These are phyloP conservation scores for Myiopsitta monachus DNA, from an alignment of 2,113 vertebrate species.

Conservation along the genomic window DNA sequence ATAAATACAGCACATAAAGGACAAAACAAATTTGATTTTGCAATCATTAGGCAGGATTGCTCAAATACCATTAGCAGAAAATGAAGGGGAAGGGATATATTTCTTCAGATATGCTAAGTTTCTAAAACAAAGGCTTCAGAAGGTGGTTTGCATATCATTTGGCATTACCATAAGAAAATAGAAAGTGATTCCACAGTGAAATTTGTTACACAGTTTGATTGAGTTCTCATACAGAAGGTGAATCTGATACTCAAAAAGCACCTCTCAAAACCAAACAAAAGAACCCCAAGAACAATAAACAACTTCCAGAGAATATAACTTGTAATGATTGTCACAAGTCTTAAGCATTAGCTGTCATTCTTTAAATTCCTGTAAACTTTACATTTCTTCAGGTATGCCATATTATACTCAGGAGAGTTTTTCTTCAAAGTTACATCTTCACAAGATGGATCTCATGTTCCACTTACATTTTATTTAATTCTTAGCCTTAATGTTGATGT, in stretches of 20 bases:
- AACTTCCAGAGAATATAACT: neutral
- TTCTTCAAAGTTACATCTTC: neutral
- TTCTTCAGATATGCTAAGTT: neutral
- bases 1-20: constrained; percentile 69
- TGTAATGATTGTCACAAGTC: neutral
- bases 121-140: neutral
- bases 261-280: neutral
- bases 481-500: neutral
- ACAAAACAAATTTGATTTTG: constrained; percentile 74
- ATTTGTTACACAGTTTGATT: neutral
- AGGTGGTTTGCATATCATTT: neutral
- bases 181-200: neutral
- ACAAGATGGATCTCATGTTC: neutral
- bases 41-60: constrained; percentile 44
- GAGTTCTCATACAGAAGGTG: constrained; percentile 24
- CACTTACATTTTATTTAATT: neutral
- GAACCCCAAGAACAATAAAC: neutral
- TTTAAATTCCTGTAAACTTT: neutral
- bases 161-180: neutral
- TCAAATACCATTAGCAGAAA: constrained; percentile 56
- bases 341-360: neutral
- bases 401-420: neutral
- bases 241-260: neutral
- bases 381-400: neutral
- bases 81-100: neutral